These are phyloP conservation scores for Excalfactoria chinensis DNA, from an alignment of 2,113 vertebrate genomes.

Conservation along the genomic window DNA sequence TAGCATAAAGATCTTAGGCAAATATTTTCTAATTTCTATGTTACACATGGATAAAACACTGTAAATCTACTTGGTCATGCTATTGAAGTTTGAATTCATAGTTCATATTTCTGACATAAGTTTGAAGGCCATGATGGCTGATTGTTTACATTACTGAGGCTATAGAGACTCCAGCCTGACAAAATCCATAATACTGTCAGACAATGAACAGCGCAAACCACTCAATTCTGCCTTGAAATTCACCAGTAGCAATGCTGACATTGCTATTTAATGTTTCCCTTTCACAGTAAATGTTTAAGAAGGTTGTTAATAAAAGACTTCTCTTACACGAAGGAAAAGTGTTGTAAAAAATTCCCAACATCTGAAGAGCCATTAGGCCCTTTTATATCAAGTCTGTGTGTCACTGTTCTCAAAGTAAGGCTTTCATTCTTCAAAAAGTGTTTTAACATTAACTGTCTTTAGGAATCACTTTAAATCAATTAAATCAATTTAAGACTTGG, in stretches of 20 bases:
- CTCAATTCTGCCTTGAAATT: not conserved
- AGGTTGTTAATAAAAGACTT: not conserved
- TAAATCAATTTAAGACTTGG: slow-evolving; percentile 4
- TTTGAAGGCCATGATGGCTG: not conserved
- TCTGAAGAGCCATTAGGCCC: not conserved
- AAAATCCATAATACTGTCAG: not conserved
- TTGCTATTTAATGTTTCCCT: not conserved
- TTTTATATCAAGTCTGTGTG: not conserved
- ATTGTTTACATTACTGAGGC: not conserved
- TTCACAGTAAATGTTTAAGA: not conserved
- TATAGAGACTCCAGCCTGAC: not conserved
- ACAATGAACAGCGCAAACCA: not conserved
- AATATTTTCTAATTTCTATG: not conserved
- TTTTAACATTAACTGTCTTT: not conserved
- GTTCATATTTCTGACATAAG: not conserved
- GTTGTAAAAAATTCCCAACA: not conserved
- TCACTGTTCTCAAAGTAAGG: not conserved
- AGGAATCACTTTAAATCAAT: slow-evolving; percentile 1
- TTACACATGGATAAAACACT: not conserved
- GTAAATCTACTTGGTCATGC: not conserved
- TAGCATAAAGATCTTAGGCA: not conserved
- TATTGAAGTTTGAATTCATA: not conserved
- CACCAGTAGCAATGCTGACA: not conserved
- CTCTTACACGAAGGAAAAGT: not conserved
- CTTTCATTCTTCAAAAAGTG: slow-evolving; percentile 10